These are phyloP conservation scores for Umimayanthus kanabou DNA, from an alignment of 92 coral and sea anemone genomes.

Conservation along the genomic window DNA sequence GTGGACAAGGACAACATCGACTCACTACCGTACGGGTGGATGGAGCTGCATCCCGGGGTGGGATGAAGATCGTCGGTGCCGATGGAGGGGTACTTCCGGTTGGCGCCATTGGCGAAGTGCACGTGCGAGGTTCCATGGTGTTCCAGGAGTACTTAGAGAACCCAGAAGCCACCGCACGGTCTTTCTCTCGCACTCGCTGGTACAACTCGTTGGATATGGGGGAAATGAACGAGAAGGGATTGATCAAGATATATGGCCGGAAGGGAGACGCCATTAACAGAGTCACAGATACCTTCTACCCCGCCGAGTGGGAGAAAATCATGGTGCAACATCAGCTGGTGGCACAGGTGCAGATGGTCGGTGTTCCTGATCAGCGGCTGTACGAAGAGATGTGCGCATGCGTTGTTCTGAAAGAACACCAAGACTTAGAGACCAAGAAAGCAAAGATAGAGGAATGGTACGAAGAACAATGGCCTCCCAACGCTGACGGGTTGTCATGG, in stretches of 20 bases:
- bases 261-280: slow-evolving; percentile 26
- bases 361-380: no score
- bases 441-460: slow-evolving; percentile 41
- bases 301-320: background rate
- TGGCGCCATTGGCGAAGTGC: no score
- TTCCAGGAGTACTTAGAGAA: no score
- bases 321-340: background rate
- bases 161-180: no score
- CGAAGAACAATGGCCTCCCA: slow-evolving; percentile 30
- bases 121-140: no score
- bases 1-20: no score
- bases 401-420: slow-evolving; percentile 4
- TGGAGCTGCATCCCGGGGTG: no score
- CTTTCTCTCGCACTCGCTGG: slow-evolving; percentile 22
- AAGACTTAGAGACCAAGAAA: slow-evolving; percentile 12
- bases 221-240: slow-evolving; percentile 7
- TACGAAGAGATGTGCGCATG: slow-evolving; percentile 38
- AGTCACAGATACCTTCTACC: background rate
- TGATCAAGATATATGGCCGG: background rate
- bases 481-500: slow-evolving; percentile 39
- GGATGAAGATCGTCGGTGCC: no score
- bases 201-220: slow-evolving; percentile 16
- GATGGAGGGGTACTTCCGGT: no score
- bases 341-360: background rate
- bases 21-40: no score